Conservation (phyloP, 2,113 vertebrate genomes). For the Morphnarchus princeps region DNA sequence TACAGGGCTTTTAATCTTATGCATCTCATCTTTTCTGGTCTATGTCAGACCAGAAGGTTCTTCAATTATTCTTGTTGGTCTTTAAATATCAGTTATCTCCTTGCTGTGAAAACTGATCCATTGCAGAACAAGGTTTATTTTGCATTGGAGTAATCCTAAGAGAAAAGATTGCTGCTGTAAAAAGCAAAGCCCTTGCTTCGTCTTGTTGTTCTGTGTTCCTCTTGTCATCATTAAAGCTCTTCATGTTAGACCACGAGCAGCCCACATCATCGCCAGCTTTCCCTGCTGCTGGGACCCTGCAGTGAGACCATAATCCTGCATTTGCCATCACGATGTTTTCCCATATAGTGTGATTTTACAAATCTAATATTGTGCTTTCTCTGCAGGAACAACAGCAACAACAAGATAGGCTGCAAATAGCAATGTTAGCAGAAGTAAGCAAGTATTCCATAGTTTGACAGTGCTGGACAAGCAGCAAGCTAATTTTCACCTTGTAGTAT, state of each 20-base stretch:
- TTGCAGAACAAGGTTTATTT: not conserved
- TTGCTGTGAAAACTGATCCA: not conserved
- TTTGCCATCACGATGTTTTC: slow-evolving; percentile 4
- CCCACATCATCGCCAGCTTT: not conserved
- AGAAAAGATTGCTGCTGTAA: not conserved
- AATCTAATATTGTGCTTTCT: slow-evolving; percentile 15
- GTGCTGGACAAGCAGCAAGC: not conserved
- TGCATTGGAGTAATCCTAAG: not conserved
- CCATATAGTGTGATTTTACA: slow-evolving; percentile 5
- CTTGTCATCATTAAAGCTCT: slow-evolving; percentile 11
- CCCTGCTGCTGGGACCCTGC: slow-evolving; percentile 22
- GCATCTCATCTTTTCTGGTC: not conserved
- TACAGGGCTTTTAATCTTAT: not conserved
- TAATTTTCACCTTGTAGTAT: not conserved
- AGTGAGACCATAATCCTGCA: not conserved
- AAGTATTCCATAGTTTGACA: not conserved
- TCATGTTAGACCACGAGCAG: not conserved
- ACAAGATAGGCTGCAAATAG: not conserved
- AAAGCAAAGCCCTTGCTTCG: not conserved
- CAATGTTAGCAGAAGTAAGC: not conserved
- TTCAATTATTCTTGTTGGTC: not conserved
- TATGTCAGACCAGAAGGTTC: not conserved
- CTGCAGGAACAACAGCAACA: not conserved
- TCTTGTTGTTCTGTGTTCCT: not conserved
- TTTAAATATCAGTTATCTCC: not conserved